Conservation (phyloP, 2,113 vertebrate species). For the Malurus elegans region DNA sequence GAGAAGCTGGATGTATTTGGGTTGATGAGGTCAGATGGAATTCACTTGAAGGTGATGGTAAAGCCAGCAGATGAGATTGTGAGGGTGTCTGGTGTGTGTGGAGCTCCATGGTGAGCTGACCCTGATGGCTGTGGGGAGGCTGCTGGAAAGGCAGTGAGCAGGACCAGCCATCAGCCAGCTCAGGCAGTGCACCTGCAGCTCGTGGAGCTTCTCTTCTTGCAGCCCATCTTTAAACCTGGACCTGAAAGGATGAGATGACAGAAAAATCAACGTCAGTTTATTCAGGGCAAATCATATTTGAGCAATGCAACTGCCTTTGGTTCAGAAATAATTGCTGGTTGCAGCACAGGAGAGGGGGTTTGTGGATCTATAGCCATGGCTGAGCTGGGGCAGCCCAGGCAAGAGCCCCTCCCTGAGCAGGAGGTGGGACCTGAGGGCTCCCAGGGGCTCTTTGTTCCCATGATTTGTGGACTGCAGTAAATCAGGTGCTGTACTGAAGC, state of each 20-base stretch:
- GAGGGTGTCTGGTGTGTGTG: background rate
- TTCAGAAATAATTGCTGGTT: background rate
- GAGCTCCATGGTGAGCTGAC: fast-evolving
- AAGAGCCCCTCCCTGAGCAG: background rate
- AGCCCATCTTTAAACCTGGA: background rate
- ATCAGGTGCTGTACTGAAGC: background rate
- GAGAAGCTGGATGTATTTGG: background rate
- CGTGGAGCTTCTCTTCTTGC: background rate
- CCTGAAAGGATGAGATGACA: background rate
- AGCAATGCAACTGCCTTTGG: background rate
- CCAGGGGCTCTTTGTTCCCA: background rate
- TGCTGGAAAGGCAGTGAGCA: background rate
- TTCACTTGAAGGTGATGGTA: background rate
- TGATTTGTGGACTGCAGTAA: background rate
- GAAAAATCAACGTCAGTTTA: background rate
- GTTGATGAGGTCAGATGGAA: background rate
- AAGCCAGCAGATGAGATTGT: background rate
- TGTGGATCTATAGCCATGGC: background rate
- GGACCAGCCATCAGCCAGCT: background rate
- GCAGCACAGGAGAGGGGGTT: background rate
- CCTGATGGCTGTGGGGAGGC: background rate
- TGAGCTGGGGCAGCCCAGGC: background rate
- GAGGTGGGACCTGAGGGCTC: background rate
- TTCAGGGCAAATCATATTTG: background rate
- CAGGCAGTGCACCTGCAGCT: background rate